phyloP scores from a whole-genome alignment of 2,888 invertebrate species.

The Lobophora halterata region DNA sequence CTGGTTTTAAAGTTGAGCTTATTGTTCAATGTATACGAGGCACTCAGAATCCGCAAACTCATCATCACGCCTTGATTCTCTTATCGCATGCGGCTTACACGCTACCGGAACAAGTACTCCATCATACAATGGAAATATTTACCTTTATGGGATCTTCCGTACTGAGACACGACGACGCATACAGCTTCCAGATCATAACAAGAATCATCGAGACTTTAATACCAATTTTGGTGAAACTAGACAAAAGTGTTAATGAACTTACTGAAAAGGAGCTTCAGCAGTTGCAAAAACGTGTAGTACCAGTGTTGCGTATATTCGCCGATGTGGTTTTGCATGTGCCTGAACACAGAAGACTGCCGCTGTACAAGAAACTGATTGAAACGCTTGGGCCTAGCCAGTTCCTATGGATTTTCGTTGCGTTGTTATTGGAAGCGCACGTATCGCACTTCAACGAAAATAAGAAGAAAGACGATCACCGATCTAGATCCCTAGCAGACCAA shows the following conservation, averaged over 20 bases:
- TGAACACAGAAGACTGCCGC: constrained; percentile 90
- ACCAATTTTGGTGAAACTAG: constrained; percentile 87
- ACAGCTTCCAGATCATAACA: constrained; percentile 95
- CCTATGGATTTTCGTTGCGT: constrained; percentile 86
- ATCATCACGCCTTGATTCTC: constrained; percentile 94
- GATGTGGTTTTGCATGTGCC: constrained; percentile 96
- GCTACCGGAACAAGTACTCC: constrained; percentile 91
- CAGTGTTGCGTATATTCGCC: constrained; percentile 93
- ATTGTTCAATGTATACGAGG: constrained; percentile 94
- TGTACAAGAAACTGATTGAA: constrained; percentile 89
- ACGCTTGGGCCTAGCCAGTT: constrained; percentile 84
- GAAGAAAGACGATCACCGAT: constrained; percentile 50
- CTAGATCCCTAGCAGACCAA: constrained; percentile 58
- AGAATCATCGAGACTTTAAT: constrained; percentile 94
- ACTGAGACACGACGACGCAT: constrained; percentile 95
- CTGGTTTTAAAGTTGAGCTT: constrained; percentile 85
- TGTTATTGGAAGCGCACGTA: constrained; percentile 87
- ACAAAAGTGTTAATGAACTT: constrained; percentile 58
- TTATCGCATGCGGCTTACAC: constrained; percentile 89
- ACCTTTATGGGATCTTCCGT: constrained; percentile 98
- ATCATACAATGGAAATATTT: constrained; percentile 97
- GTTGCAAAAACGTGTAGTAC: constrained; percentile 75
- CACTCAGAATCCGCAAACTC: constrained; percentile 96
- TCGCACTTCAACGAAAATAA: constrained; percentile 75
- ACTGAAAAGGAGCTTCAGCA: constrained; percentile 60